Base-by-base conservation (phyloP, 2,888 invertebrate genomes). In the Opisthograptis luteolata region DNA sequence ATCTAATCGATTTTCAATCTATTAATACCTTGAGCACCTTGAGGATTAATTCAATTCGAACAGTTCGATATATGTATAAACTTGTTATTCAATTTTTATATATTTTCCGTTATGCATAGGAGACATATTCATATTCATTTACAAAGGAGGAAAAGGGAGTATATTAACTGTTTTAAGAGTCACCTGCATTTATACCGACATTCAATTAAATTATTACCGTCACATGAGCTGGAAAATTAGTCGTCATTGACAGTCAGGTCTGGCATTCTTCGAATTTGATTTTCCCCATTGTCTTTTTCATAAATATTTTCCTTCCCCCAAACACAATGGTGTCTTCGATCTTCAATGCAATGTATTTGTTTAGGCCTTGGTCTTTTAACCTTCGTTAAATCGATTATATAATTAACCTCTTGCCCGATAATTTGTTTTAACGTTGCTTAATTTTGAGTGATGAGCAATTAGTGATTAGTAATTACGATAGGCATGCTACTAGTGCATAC, bases 311-410 rank as follows among this genome's bases (percentile, higher is more conserved):
- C 35, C 50, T 45, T 45, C 40, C 50, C 40, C 9, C 3, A 30
- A 44, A 34, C n/a, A 51, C 50, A 51, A 45, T 51, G 44, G 44
- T 13, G 13, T 35, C 19, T 35, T 19, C 37, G 6, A 20, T 17
- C 24, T 31, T 28, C 22, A 35, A 37, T 20, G 40, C 17, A 31
- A n/a, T 14, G 28, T 32, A 43, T 35, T 51, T 34, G 28, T 41
- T 30, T 12, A 31, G 25, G 15, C 45, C 41, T 41, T 46, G 27
- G 10, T 15, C 22, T 12, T n/a, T n/a, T 12, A 31, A 46, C 52
- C 52, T 52, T 52, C 52, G 32, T 36, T 14, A 9, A 32, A 46
- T 52, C 42, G 41, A 46, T 50, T 50, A 34, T 28, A 28, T 28
- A 15, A 37, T 39, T 34, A 40, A 35, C 30, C 35, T 51, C 30